phyloP scores from a whole-genome alignment of 2,113 vertebrate genomes.

The Tonatia bakeri region DNA sequence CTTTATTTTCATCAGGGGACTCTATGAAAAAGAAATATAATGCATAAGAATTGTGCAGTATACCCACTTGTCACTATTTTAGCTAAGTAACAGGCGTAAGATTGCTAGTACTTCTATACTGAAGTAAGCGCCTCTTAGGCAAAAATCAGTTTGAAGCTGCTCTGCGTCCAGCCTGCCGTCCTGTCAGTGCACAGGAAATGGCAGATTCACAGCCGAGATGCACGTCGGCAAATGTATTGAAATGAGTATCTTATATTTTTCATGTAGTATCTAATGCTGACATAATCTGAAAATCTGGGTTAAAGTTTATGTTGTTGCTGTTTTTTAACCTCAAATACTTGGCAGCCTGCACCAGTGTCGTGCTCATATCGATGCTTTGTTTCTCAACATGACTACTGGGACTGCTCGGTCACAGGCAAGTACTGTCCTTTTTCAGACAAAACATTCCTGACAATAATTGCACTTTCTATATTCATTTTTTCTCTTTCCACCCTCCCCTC shows the following conservation, averaged over 20 bases:
- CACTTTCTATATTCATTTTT: conserved; percentile 66
- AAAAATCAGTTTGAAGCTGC: not conserved
- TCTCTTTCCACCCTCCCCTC: not conserved
- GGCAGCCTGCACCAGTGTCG: conserved; percentile 73
- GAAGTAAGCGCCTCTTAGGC: not conserved
- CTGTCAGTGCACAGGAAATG: not conserved
- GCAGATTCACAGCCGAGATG: not conserved
- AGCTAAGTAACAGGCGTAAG: not conserved
- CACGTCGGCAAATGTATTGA: not conserved
- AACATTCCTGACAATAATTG: conserved; percentile 78
- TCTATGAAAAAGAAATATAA: not conserved
- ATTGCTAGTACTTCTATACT: not conserved
- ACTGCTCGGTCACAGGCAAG: conserved; percentile 78
- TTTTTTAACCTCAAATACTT: conserved; percentile 65
- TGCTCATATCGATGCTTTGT: conserved; percentile 79
- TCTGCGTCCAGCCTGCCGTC: not conserved
- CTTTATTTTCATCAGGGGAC: not conserved
- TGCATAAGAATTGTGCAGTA: not conserved
- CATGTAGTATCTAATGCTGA: conserved; percentile 42
- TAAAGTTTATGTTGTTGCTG: conserved; percentile 70
- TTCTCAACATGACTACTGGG: conserved; percentile 76
- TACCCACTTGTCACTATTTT: not conserved
- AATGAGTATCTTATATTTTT: conserved; percentile 31
- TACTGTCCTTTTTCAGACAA: conserved; percentile 80
- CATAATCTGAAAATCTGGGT: conserved; percentile 58